Percentiles rank a stretch among this genome's conserved stretches.
Evolutionary conservation across 2,888 invertebrate genomes (phyloP).

Genomic region (Hyposoter didymator): DNA sequence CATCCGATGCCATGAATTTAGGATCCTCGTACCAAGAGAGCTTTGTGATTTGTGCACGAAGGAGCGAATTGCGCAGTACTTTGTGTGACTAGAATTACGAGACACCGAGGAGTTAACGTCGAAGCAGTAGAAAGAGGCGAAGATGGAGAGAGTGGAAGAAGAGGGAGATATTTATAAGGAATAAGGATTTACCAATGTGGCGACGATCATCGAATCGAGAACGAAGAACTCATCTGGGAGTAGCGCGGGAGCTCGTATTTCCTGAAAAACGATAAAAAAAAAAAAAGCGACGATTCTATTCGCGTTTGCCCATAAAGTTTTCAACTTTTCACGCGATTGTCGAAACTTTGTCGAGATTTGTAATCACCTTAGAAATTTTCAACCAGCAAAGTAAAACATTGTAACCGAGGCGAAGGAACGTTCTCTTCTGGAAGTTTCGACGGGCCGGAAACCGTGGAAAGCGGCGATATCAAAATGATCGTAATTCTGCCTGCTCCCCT

Average conservation of each 20-base stretch:
- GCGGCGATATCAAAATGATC: slow-evolving; percentile 12
- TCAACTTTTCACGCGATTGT: slow-evolving; percentile 6
- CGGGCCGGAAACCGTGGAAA: neutral
- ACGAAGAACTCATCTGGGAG: slow-evolving; percentile 22
- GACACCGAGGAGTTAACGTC: slow-evolving; percentile 8
- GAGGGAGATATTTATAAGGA: neutral
- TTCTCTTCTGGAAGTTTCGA: neutral
- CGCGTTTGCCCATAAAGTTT: slow-evolving; percentile 20
- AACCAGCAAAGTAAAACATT: slow-evolving; percentile 17
- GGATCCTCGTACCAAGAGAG: slow-evolving; percentile 11
- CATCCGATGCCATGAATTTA: slow-evolving; percentile 40
- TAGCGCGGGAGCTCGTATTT: slow-evolving; percentile 9
- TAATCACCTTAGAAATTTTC: slow-evolving; percentile 11
- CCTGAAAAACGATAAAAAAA: neutral
- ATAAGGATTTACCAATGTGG: slow-evolving; percentile 13
- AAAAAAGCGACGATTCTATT: slow-evolving; percentile 2
- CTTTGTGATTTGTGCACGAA: slow-evolving; percentile 26
- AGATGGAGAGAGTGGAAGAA: slow-evolving; percentile 11
- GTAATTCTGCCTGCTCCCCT: neutral
- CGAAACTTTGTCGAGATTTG: slow-evolving; percentile 13
- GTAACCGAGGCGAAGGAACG: neutral
- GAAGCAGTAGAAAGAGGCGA: slow-evolving; percentile 11
- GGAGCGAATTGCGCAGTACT: neutral
- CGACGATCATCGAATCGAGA: neutral
- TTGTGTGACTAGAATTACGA: slow-evolving; percentile 39